phyloP scores from a whole-genome alignment of 2,113 vertebrate species.

The Saguinus imperator region DNA sequence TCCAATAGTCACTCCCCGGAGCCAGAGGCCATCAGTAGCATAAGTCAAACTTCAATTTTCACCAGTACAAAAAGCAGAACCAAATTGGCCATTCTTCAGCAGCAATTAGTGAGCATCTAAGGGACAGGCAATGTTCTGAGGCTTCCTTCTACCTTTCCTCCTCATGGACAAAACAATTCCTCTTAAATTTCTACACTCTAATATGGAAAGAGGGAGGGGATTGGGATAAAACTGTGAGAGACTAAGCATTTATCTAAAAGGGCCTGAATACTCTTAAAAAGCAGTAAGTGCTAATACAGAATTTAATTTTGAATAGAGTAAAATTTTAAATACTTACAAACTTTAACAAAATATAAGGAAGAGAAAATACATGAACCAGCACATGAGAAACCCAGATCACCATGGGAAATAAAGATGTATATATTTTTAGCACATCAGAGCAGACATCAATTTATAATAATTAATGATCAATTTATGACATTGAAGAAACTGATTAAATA shows the following conservation, averaged over 20 bases:
- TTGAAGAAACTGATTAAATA: conserved; percentile 21
- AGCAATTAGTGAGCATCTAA: not conserved
- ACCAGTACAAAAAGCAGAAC: not conserved
- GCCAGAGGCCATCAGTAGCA: not conserved
- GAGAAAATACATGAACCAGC: not conserved
- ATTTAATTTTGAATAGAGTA: not conserved
- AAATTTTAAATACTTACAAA: not conserved
- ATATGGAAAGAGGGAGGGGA: not conserved
- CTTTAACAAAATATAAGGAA: not conserved
- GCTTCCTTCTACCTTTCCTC: not conserved
- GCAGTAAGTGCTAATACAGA: not conserved
- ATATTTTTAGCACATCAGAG: not conserved
- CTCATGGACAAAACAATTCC: not conserved
- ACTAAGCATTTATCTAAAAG: not conserved
- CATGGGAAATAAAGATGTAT: not conserved
- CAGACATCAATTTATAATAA: not conserved
- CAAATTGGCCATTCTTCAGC: not conserved
- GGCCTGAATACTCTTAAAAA: not conserved
- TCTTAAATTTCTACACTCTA: not conserved
- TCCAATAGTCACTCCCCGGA: not conserved
- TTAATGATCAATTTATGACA: not conserved
- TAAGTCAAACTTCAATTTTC: not conserved
- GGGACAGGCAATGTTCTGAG: not conserved
- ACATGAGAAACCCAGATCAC: not conserved
- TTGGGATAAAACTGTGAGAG: not conserved